phyloP scores from a whole-genome alignment of 2,888 invertebrate genomes.

The Limnephilus marmoratus region DNA sequence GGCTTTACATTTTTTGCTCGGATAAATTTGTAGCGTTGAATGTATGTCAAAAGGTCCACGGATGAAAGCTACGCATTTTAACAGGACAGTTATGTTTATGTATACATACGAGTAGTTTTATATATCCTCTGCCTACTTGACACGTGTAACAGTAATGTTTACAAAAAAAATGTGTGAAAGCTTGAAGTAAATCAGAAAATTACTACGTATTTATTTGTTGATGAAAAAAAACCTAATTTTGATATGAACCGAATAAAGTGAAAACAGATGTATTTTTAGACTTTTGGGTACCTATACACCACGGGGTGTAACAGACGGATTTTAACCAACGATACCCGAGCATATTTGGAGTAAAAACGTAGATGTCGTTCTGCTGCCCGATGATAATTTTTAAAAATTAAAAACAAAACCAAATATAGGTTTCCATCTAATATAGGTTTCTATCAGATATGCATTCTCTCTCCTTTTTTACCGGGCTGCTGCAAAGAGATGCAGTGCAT shows the following conservation, averaged over 20 bases:
- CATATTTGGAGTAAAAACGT: too few relatives aligned
- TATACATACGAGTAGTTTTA: not conserved
- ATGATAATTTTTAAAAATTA: too few relatives aligned
- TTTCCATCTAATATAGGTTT: too few relatives aligned
- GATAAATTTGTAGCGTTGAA: not conserved
- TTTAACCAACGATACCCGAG: too few relatives aligned
- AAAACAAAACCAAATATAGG: too few relatives aligned
- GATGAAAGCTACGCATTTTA: not conserved
- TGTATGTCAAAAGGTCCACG: not conserved
- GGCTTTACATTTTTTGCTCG: not conserved
- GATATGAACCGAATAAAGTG: not conserved
- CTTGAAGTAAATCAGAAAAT: not conserved
- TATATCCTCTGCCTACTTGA: not conserved
- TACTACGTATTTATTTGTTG: not conserved
- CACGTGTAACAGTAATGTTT: not conserved
- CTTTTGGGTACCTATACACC: too few relatives aligned
- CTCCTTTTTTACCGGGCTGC: too few relatives aligned
- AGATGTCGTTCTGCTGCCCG: too few relatives aligned
- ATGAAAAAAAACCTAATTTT: not conserved
- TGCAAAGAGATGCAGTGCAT: too few relatives aligned
- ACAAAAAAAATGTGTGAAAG: not conserved
- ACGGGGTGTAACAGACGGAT: too few relatives aligned
- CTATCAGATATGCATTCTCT: too few relatives aligned
- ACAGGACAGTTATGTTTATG: not conserved
- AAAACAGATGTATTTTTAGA: too few relatives aligned